Percentiles rank a stretch among this genome's conserved stretches.
Conservation (phyloP, 2,113 vertebrate genomes). For the Lathamus discolor region DNA sequence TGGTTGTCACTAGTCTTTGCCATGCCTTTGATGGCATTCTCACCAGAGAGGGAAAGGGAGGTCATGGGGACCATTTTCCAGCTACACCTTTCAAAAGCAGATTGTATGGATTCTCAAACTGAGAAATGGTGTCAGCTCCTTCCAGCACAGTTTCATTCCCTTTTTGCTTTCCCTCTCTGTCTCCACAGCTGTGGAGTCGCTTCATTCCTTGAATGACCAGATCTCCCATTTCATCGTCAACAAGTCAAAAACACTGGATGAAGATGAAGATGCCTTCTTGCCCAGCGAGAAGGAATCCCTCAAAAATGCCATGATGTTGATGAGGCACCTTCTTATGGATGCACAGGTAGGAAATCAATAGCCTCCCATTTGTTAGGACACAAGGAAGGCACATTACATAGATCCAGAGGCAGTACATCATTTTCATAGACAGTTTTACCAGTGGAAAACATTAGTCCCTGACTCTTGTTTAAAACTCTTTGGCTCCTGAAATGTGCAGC, state of each 20-base stretch:
- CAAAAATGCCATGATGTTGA: constrained; percentile 87
- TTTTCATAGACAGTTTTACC: background rate
- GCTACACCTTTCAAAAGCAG: background rate
- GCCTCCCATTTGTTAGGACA: background rate
- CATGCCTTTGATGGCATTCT: background rate
- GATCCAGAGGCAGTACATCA: background rate
- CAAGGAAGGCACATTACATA: background rate
- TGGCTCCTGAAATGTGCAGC: background rate
- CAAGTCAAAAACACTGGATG: constrained; percentile 81
- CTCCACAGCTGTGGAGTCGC: constrained; percentile 83
- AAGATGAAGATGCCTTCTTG: constrained; percentile 78
- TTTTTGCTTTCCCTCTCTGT: background rate
- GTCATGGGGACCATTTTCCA: background rate
- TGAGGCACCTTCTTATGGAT: constrained; percentile 90
- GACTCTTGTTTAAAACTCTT: background rate
- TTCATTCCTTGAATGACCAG: constrained; percentile 92
- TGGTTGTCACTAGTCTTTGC: fast-evolving
- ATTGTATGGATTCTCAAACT: background rate
- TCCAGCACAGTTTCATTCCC: background rate
- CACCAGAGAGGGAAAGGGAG: background rate
- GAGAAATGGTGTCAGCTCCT: background rate
- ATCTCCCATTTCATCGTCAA: constrained; percentile 89
- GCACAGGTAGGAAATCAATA: constrained; percentile 81
- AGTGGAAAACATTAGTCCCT: background rate
- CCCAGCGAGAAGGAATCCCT: constrained; percentile 84